phyloP scores from a whole-genome alignment of 2,113 vertebrate genomes.

The Oncorhynchus keta region DNA sequence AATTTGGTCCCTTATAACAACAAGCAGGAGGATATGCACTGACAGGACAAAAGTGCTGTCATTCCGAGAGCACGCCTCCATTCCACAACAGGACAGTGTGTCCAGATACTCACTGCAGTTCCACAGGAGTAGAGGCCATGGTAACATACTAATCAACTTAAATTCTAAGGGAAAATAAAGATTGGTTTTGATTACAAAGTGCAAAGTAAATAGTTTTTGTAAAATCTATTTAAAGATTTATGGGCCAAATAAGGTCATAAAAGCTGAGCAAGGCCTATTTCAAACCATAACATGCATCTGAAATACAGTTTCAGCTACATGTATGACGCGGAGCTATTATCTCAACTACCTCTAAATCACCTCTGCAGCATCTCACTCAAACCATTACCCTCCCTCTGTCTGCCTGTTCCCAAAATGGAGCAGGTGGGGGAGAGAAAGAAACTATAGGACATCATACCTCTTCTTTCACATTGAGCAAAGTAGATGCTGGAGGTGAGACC shows the following conservation, averaged over 20 bases:
- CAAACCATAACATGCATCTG: too few relatives aligned
- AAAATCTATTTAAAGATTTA: too few relatives aligned
- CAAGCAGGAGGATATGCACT: neutral
- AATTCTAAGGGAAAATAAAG: conserved; percentile 45
- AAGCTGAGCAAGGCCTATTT: too few relatives aligned
- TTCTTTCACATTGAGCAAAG: neutral
- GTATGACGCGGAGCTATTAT: too few relatives aligned
- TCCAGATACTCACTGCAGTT: neutral
- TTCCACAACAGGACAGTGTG: neutral
- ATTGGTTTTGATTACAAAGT: neutral
- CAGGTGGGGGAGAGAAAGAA: neutral
- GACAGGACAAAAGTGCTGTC: neutral
- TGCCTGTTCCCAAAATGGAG: neutral
- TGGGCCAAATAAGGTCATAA: too few relatives aligned
- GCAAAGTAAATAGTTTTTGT: neutral
- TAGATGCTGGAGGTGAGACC: neutral
- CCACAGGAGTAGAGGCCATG: neutral
- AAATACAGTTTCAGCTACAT: too few relatives aligned
- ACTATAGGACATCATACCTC: neutral
- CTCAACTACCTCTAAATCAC: too few relatives aligned
- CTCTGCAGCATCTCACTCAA: too few relatives aligned
- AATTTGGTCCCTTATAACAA: neutral
- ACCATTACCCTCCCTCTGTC: too few relatives aligned
- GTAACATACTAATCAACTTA: neutral
- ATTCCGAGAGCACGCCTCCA: neutral